These are phyloP conservation scores for Tolmerus cingulatus DNA, from an alignment of 2,888 invertebrate species.

Conservation along the genomic window DNA sequence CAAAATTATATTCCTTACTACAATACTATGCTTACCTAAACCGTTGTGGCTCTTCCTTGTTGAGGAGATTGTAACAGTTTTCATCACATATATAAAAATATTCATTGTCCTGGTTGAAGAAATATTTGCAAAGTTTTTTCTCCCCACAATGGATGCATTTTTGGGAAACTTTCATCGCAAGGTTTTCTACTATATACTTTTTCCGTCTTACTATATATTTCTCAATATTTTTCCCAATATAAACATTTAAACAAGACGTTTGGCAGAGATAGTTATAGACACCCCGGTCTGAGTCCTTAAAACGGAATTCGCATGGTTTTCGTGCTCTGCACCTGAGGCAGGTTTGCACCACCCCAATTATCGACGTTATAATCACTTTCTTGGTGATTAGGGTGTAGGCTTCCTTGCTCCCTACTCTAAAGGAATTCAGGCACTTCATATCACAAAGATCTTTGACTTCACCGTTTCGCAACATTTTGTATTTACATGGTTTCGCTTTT, in stretches of 20 bases:
- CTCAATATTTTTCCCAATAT: conserved; percentile 67
- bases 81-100: conserved; percentile 67
- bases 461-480: conserved; percentile 59
- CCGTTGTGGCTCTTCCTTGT: conserved; percentile 64
- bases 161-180: conserved; percentile 53
- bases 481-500: conserved; percentile 59
- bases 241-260: conserved; percentile 65
- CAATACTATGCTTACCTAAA: conserved; percentile 55
- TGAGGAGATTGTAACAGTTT: conserved; percentile 66
- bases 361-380: conserved; percentile 60
- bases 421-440: conserved; percentile 65
- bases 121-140: conserved; percentile 64
- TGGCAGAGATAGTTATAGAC: conserved; percentile 67
- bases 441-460: conserved; percentile 63
- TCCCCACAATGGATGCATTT: conserved; percentile 66
- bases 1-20: background rate
- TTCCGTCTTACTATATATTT: conserved; percentile 67
- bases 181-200: conserved; percentile 65
- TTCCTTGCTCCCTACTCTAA: conserved; percentile 62
- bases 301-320: conserved; percentile 59
- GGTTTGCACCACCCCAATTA: conserved; percentile 55
- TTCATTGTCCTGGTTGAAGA: conserved; percentile 66
- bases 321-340: conserved; percentile 57
- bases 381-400: conserved; percentile 53
- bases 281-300: conserved; percentile 62